Evolutionary conservation across 1,140 invertebrate genomes (phyloP).

Genomic region (Drosophila kurseongensis): DNA sequence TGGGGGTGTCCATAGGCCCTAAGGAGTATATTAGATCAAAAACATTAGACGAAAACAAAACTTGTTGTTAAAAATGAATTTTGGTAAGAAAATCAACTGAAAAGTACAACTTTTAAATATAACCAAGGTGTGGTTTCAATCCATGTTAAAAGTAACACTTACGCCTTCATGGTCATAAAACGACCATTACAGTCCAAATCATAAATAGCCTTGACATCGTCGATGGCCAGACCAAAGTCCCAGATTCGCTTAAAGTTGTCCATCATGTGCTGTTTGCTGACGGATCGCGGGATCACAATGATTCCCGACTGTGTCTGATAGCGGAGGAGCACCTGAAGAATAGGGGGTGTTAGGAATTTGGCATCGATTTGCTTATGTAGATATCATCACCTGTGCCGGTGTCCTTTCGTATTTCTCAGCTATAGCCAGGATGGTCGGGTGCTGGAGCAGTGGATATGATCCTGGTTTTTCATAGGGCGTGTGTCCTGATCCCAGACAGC

Average conservation of each 20-base stretch:
- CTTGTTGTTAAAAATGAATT: not conserved
- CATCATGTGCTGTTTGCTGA: conserved; percentile 88
- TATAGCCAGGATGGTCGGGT: conserved; percentile 85
- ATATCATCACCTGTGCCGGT: conserved; percentile 83
- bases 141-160: not conserved
- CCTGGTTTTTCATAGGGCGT: conserved; percentile 78
- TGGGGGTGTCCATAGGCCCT: conserved; percentile 72
- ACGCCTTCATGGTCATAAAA: conserved; percentile 77
- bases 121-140: too few relatives aligned
- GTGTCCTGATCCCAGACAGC: conserved; percentile 90
- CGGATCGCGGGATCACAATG: conserved; percentile 91
- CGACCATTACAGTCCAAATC: conserved; percentile 86
- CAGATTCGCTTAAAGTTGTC: conserved; percentile 90
- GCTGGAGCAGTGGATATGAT: conserved; percentile 56
- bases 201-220: conserved; percentile 88
- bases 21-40: not conserved
- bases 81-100: not conserved
- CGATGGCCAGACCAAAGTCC: conserved; percentile 88
- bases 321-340: conserved; percentile 87
- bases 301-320: conserved; percentile 88
- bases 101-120: too few relatives aligned
- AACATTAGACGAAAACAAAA: too few relatives aligned
- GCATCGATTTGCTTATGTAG: too few relatives aligned
- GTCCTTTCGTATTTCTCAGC: conserved; percentile 89
- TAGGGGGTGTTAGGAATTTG: too few relatives aligned